phyloP scores from a whole-genome alignment of 92 coral and sea anemone species.

The Phenganax marumi region DNA sequence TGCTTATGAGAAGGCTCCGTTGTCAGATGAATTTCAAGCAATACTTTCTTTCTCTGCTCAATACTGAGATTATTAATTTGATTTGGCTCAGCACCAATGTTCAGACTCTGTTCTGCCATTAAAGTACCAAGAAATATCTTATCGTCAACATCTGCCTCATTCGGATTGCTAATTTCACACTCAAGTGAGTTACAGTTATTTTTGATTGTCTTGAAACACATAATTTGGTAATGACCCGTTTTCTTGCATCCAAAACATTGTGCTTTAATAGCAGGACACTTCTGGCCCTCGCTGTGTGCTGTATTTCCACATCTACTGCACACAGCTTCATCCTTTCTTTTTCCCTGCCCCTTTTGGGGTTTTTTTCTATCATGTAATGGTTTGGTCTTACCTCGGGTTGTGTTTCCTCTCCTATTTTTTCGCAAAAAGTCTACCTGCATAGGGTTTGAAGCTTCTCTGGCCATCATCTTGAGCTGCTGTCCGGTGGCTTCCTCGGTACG shows the following conservation, averaged over 20 bases:
- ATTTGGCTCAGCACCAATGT: constrained; percentile 1
- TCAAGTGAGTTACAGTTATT: constrained; percentile 5
- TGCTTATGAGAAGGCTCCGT: constrained; percentile 47
- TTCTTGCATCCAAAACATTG: constrained; percentile 53
- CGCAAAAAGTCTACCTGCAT: neutral
- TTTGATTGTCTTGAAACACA: constrained; percentile 41
- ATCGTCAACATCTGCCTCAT: constrained; percentile 24
- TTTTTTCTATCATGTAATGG: constrained; percentile 1
- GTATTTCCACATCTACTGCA: constrained; percentile 49
- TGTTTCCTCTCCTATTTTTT: neutral
- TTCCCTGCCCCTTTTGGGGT: neutral
- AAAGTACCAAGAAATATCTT: constrained; percentile 37
- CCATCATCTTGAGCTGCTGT: constrained; percentile 54
- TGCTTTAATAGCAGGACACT: constrained; percentile 45
- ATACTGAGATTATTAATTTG: constrained; percentile 24
- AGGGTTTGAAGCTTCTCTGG: neutral
- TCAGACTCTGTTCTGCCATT: neutral
- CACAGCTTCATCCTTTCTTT: neutral
- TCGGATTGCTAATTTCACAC: neutral
- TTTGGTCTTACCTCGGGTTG: constrained; percentile 7
- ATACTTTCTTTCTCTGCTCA: constrained; percentile 47
- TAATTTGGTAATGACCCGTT: constrained; percentile 53
- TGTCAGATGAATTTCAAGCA: constrained; percentile 48
- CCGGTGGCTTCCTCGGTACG: constrained; percentile 58
- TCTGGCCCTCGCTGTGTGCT: constrained; percentile 39